Percentiles rank a stretch among this genome's conserved stretches.
Evolutionary conservation across 2,113 vertebrate species (phyloP).

Genomic region (Sinocyclocheilus maitianheensis): DNA sequence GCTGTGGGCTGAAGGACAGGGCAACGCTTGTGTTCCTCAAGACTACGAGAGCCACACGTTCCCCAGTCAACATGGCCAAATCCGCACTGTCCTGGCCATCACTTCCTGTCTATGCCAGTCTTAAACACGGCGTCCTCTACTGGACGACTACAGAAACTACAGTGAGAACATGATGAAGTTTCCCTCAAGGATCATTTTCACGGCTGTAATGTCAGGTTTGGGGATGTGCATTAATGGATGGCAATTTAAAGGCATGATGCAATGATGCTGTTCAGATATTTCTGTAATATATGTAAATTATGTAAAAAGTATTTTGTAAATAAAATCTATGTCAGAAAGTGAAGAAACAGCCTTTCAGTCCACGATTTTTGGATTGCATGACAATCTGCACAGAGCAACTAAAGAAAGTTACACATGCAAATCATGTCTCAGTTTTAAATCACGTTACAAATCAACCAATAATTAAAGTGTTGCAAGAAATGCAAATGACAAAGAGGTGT

Average conservation of each 20-base stretch:
- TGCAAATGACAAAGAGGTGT: neutral
- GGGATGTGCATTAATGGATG: no score
- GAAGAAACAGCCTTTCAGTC: no score
- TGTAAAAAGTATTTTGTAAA: constrained; percentile 73
- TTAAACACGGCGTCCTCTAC: constrained; percentile 51
- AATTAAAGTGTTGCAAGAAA: constrained; percentile 1
- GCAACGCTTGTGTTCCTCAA: constrained; percentile 64
- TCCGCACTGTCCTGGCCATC: constrained; percentile 63
- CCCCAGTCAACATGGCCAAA: constrained; percentile 60
- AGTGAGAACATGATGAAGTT: neutral
- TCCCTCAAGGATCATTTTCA: neutral
- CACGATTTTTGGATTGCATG: no score
- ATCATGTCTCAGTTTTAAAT: constrained; percentile 21
- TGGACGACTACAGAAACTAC: constrained; percentile 40
- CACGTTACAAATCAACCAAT: neutral
- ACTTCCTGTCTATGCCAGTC: constrained; percentile 69
- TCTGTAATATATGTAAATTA: constrained; percentile 80
- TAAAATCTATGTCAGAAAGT: constrained; percentile 68
- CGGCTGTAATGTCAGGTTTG: no score
- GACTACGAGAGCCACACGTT: constrained; percentile 62
- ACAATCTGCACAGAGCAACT: neutral
- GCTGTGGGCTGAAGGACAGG: constrained; percentile 69
- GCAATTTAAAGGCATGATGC: no score
- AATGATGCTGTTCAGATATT: no score
- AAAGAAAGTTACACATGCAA: neutral